A percentile compares a stretch with the other conserved stretches of the same genome.
These are phyloP conservation scores for Neoscelio sp. DNA, from an alignment of 2,888 invertebrate species.

Conservation along the genomic window DNA sequence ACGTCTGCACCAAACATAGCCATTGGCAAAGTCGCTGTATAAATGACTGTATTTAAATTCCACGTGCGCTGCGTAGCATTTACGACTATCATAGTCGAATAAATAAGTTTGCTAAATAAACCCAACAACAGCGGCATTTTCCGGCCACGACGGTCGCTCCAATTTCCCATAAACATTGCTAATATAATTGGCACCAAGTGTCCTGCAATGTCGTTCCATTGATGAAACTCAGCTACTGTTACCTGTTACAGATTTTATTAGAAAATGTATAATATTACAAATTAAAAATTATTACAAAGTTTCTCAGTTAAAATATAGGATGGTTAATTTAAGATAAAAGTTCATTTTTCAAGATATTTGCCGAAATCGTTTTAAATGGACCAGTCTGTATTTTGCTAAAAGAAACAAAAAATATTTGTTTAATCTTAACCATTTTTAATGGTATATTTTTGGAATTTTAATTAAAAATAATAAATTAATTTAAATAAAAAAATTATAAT, in stretches of 20 bases:
- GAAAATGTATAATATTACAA: no score
- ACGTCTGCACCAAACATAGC: constrained; percentile 91
- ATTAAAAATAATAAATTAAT: no score
- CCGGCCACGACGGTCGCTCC: constrained; percentile 91
- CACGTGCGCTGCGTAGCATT: constrained; percentile 87
- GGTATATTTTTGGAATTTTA: no score
- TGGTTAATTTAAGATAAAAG: no score
- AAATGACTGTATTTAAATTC: constrained; percentile 90
- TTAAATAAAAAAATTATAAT: no score
- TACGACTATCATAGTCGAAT: constrained; percentile 89
- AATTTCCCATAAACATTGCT: constrained; percentile 92
- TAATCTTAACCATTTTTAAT: no score
- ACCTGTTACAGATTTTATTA: no score
- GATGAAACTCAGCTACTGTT: constrained; percentile 90
- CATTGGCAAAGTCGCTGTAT: constrained; percentile 90
- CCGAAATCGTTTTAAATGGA: no score
- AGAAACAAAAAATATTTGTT: no score
- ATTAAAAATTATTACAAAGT: constrained; percentile 2
- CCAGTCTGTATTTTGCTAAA: no score
- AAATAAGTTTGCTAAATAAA: constrained; percentile 89
- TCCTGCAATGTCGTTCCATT: constrained; percentile 91
- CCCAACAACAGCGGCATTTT: constrained; percentile 90
- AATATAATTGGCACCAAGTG: constrained; percentile 90
- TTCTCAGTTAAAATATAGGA: background rate
- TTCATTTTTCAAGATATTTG: no score